Conservation (phyloP, 1,140 invertebrate genomes). For the Eubasilissa regina region DNA sequence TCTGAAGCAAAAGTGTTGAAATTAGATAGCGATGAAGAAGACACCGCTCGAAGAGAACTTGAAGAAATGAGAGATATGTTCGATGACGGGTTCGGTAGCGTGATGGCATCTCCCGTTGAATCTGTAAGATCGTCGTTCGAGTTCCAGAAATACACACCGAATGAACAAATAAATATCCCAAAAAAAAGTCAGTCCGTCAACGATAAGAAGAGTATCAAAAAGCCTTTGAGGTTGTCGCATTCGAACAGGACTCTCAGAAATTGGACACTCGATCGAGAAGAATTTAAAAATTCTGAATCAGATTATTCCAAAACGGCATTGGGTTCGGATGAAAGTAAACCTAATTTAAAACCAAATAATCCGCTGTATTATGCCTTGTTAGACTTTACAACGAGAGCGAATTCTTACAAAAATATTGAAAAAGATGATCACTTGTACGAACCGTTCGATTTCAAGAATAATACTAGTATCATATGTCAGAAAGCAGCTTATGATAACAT, state of each 20-base stretch:
- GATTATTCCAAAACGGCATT: conserved; percentile 23
- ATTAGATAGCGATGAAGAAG: conserved; percentile 9
- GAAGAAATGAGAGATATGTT: conserved; percentile 14
- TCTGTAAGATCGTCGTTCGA: conserved; percentile 31
- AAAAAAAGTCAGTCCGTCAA: conserved; percentile 48
- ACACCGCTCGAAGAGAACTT: background rate
- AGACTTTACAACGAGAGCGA: conserved; percentile 49
- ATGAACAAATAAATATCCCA: conserved; percentile 18
- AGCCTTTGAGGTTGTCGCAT: conserved; percentile 37
- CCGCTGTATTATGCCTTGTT: conserved; percentile 53
- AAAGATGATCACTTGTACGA: conserved; percentile 50
- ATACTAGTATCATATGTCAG: background rate
- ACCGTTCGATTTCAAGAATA: conserved; percentile 48
- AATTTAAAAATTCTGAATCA: conserved; percentile 47
- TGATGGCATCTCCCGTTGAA: background rate
- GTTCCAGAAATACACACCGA: background rate
- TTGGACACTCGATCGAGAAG: conserved; percentile 44
- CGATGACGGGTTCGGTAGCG: background rate
- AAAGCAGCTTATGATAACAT: background rate
- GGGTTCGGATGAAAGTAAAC: background rate
- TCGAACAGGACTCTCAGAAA: conserved; percentile 53
- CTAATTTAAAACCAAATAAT: conserved; percentile 39
- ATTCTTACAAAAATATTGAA: background rate
- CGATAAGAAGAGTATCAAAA: conserved; percentile 34
- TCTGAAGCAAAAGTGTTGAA: background rate